Conservation (phyloP, 2,888 invertebrate species). For the Megastigmus dorsalis region DNA sequence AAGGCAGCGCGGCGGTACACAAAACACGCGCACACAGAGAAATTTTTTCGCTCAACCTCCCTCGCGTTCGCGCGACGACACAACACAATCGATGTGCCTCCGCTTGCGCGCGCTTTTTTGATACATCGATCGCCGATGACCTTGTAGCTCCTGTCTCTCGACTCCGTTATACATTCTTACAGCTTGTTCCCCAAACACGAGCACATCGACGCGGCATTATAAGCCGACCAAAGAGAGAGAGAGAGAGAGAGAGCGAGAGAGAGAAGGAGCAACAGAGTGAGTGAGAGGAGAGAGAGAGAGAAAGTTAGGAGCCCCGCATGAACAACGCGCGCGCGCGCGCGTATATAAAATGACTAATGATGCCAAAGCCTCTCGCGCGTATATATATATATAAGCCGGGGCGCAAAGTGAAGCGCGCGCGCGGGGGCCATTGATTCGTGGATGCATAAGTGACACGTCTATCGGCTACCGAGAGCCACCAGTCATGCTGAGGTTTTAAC, state of each 20-base stretch:
- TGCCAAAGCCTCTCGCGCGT: slow-evolving; percentile 23
- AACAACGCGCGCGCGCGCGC: neutral
- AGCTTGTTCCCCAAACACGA: slow-evolving; percentile 13
- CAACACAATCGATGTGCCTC: slow-evolving; percentile 25
- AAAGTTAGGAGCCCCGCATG: neutral
- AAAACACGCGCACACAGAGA: neutral
- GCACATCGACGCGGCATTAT: neutral
- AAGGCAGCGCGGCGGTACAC: too few relatives aligned
- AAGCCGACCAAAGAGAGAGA: neutral
- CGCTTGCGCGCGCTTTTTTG: too few relatives aligned
- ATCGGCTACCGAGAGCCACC: slow-evolving; percentile 71
- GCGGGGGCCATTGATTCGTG: slow-evolving; percentile 70
- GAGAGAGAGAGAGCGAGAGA: neutral
- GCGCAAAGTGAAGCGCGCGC: slow-evolving; percentile 67
- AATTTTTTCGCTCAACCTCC: neutral
- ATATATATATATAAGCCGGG: slow-evolving; percentile 55
- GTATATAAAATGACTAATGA: slow-evolving; percentile 52
- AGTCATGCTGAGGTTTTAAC: slow-evolving; percentile 74
- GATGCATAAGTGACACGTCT: slow-evolving; percentile 73
- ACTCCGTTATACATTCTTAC: slow-evolving; percentile 45
- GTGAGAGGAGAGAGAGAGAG: neutral
- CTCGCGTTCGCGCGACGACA: neutral
- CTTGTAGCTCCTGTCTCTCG: slow-evolving; percentile 48
- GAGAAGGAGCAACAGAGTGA: neutral
- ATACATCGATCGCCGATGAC: slow-evolving; percentile 53